Base-by-base conservation (phyloP, 1,140 invertebrate species). In the Oryctes rhinoceros region DNA sequence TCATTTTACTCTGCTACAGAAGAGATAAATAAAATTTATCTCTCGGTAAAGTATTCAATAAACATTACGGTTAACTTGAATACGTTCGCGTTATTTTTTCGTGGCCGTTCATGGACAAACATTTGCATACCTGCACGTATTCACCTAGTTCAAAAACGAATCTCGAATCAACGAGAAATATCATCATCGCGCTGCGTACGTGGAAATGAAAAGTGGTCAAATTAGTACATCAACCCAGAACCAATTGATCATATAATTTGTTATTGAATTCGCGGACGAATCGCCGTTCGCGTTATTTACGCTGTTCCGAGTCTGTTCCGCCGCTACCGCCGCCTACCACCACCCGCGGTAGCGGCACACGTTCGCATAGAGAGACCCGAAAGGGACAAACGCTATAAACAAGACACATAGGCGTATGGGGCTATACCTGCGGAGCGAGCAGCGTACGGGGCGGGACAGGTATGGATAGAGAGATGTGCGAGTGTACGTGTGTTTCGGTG, bases 171-270 rank as follows among this genome's bases (percentile, higher is more conserved):
- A 13, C 20, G 65, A 37, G 65, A 37, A 37, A 71, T 71, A 71
- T 71, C 65, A 71, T 35, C 20, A 39, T n/a, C n/a, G n/a, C 39
- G 39, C 7, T 39, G 7, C 39, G 20, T 71, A 15, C 53, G 20
- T 71, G 65, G 10, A 71, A 71, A 71, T 71, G 65, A 71, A 76
- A 76, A 76, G 75, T 49, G 75, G 75, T 20, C 30, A 48, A 76
- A 76, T 76, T 76, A 35, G 48, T 59, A 78, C 30, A 37, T 59
- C 47, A 62, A 59, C 49, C 47, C n/a, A 59, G 49, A 78, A 35
- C 49, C 47, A 78, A 78, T 78, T 59, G 49, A 59, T 78, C 76
- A 78, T 49, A 59, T 78, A 78, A 78, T 78, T 78, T 78, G 76
- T 78, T 78, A 78, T 78, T 78, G 49, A 78, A 78, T 78, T 53